These are phyloP conservation scores for Exocentrus adspersus DNA, from an alignment of 2,888 invertebrate genomes.

Conservation along the genomic window DNA sequence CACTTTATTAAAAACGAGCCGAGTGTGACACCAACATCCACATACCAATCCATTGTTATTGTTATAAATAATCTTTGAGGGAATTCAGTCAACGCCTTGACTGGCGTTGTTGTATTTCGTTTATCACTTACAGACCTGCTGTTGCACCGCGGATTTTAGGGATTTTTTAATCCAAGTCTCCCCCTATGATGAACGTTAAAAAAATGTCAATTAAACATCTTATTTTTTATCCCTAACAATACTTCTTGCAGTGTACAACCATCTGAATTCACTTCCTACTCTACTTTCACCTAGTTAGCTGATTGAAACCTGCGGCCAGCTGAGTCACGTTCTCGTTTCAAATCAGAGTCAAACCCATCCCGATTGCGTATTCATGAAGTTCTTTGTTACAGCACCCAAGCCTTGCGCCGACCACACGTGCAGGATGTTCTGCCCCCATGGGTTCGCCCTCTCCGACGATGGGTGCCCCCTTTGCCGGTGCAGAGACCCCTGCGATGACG, in stretches of 20 bases:
- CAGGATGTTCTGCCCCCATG: conserved; percentile 87
- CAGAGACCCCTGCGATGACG: conserved; percentile 79
- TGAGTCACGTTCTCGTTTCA: conserved; percentile 1
- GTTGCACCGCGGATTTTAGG: too few species aligned
- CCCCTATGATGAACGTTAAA: too few species aligned
- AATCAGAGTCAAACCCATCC: background rate
- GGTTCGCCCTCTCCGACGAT: conserved; percentile 75
- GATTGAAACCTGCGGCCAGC: background rate
- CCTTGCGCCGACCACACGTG: conserved; percentile 84
- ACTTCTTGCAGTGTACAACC: background rate
- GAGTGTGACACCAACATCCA: too few species aligned
- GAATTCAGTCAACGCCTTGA: too few species aligned
- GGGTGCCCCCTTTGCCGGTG: conserved; percentile 86
- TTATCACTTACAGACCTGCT: too few species aligned
- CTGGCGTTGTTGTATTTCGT: too few species aligned
- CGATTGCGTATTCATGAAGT: conserved; percentile 16
- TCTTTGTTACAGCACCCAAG: conserved; percentile 65
- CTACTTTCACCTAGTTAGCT: background rate
- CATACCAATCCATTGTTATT: too few species aligned
- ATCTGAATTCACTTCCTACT: background rate
- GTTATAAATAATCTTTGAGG: too few species aligned
- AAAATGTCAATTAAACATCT: too few species aligned
- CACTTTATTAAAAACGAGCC: too few species aligned
- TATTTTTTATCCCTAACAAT: background rate
- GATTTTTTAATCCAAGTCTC: too few species aligned